These are phyloP conservation scores for Ischnus inquisitorius DNA, from an alignment of 2,888 invertebrate genomes.

Conservation along the genomic window DNA sequence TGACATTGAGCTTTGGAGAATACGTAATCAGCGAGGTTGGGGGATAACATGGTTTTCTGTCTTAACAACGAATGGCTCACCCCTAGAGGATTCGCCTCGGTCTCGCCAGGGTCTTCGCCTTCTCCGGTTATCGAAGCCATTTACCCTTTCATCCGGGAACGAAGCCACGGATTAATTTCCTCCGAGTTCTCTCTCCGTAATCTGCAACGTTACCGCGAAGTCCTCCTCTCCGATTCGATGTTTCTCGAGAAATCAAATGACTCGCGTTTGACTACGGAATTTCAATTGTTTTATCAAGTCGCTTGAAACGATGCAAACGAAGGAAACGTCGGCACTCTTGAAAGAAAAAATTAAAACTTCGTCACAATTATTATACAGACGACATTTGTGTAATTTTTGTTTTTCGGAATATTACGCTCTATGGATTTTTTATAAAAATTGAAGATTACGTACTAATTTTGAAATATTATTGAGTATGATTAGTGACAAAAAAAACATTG, in stretches of 20 bases:
- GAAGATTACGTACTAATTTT: too few species aligned
- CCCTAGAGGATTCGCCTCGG: conserved; percentile 67
- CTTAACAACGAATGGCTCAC: conserved; percentile 40
- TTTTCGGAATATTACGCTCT: too few species aligned
- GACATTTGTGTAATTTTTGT: too few species aligned
- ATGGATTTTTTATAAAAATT: too few species aligned
- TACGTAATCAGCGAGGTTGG: conserved; percentile 32
- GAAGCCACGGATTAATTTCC: conserved; percentile 19
- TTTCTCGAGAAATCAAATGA: conserved; percentile 10
- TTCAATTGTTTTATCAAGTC: conserved; percentile 45
- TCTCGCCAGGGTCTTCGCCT: conserved; percentile 67
- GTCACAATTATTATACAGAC: too few species aligned
- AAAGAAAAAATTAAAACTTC: too few species aligned
- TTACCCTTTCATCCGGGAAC: conserved; percentile 30
- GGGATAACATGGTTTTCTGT: not conserved
- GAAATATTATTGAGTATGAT: too few species aligned
- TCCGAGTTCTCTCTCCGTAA: not conserved
- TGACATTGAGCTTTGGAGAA: not conserved
- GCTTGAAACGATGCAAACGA: not conserved
- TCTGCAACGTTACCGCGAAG: not conserved
- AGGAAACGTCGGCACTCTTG: too few species aligned
- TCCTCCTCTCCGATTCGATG: conserved; percentile 12
- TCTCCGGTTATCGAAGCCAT: conserved; percentile 59
- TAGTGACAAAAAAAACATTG: too few species aligned
- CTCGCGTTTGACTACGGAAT: conserved; percentile 2